Evolutionary conservation across 30 jellyfish, hydroid and myxozoan genomes (phyloP).

Genomic region (Sanderia malayensis): DNA sequence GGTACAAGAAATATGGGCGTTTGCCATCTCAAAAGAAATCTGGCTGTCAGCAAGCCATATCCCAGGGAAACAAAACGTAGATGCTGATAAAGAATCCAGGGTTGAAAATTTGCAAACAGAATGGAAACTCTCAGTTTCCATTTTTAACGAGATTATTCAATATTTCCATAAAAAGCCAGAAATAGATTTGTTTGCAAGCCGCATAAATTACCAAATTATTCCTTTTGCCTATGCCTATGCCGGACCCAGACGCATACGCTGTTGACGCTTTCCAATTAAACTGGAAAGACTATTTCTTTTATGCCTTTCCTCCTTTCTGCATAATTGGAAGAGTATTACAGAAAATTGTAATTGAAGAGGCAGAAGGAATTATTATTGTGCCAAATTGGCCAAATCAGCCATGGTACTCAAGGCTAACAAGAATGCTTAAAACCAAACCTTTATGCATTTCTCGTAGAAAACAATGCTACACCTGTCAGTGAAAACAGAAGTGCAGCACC

Average conservation of each 20-base stretch:
- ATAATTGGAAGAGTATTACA: background rate
- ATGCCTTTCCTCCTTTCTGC: background rate
- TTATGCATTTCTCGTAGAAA: background rate
- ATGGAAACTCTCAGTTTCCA: background rate
- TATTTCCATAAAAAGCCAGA: background rate
- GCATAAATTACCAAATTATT: background rate
- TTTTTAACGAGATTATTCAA: background rate
- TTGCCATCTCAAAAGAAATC: background rate
- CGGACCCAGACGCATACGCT: background rate
- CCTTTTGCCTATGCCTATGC: background rate
- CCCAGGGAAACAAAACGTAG: background rate
- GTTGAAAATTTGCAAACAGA: background rate
- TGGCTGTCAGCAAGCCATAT: background rate
- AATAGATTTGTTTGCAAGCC: background rate
- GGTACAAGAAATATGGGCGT: background rate
- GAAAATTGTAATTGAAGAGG: background rate
- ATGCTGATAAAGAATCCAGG: background rate
- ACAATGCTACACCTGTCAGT: background rate
- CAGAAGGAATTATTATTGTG: background rate
- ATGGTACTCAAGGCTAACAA: background rate
- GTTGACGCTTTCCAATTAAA: background rate
- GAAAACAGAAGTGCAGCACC: background rate
- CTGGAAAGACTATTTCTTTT: background rate
- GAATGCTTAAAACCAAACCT: background rate
- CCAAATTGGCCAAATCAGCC: background rate